A percentile compares a stretch with the other conserved stretches of the same genome.
These are phyloP conservation scores for Luehdorfia chinensis DNA, from an alignment of 1,140 invertebrate species.

Conservation along the genomic window DNA sequence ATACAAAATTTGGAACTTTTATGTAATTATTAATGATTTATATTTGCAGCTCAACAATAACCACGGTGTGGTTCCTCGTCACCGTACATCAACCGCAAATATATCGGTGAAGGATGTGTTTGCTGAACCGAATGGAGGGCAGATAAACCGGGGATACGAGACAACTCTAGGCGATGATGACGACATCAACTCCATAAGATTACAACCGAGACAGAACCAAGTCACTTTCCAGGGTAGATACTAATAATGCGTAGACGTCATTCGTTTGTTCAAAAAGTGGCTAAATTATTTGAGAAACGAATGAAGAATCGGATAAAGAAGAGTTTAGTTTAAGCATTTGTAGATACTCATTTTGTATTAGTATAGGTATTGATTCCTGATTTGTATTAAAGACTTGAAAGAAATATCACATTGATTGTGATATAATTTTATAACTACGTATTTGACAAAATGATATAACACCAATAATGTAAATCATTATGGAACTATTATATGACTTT, in stretches of 20 bases:
- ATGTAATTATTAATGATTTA: no score
- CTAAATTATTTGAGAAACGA: constrained; percentile 37
- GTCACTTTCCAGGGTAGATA: constrained; percentile 72
- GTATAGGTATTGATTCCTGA: constrained; percentile 28
- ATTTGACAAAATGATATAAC: neutral
- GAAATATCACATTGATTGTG: constrained; percentile 36
- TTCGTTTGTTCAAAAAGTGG: constrained; percentile 45
- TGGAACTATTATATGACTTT: neutral
- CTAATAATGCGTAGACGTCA: constrained; percentile 33
- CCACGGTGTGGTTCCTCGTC: constrained; percentile 60
- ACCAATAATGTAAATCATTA: neutral
- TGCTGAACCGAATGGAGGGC: constrained; percentile 78
- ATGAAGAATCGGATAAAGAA: constrained; percentile 30
- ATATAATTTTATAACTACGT: constrained; percentile 33
- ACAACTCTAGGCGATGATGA: constrained; percentile 78
- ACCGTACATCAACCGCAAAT: constrained; percentile 78
- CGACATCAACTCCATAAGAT: constrained; percentile 77
- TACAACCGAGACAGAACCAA: constrained; percentile 75
- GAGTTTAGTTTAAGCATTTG: constrained; percentile 53
- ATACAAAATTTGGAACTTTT: no score
- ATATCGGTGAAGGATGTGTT: constrained; percentile 81
- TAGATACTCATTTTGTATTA: constrained; percentile 59
- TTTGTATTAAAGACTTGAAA: constrained; percentile 8
- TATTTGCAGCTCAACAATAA: constrained; percentile 68
- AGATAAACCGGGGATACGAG: constrained; percentile 79